phyloP scores from a whole-genome alignment of 2,888 invertebrate genomes.

The Bellardia pandia region DNA sequence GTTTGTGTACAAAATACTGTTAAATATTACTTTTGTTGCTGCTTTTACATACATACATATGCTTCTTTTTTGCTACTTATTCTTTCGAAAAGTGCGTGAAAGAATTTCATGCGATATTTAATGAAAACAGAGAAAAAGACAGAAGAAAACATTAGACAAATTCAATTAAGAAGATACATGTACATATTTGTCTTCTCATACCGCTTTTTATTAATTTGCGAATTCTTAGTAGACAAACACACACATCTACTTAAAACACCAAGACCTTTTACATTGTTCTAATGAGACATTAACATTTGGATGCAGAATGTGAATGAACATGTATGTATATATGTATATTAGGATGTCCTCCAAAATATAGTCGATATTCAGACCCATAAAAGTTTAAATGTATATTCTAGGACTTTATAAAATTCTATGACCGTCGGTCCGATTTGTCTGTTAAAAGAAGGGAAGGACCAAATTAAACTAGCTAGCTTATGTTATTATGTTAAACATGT shows the following conservation, averaged over 20 bases:
- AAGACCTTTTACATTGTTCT: constrained; percentile 40
- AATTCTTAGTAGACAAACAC: constrained; percentile 17
- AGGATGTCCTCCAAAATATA: too few relatives aligned
- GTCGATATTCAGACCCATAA: too few relatives aligned
- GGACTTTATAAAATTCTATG: too few relatives aligned
- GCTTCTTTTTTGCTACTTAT: constrained; percentile 6
- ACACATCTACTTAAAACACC: neutral
- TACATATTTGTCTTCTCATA: constrained; percentile 41
- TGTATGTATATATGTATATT: too few relatives aligned
- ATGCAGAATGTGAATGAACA: neutral
- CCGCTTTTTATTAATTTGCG: neutral
- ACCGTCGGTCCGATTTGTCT: too few relatives aligned
- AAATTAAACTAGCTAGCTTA: too few relatives aligned
- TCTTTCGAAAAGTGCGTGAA: constrained; percentile 51
- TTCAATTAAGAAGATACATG: constrained; percentile 68
- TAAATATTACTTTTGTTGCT: neutral
- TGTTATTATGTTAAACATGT: too few relatives aligned
- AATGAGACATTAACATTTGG: constrained; percentile 48
- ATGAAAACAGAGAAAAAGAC: constrained; percentile 1
- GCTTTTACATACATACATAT: neutral
- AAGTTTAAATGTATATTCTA: too few relatives aligned
- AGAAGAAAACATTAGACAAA: constrained; percentile 55
- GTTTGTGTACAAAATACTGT: neutral
- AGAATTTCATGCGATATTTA: constrained; percentile 51
- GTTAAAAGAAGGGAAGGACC: too few relatives aligned